Percentiles rank a stretch among this genome's conserved stretches.
phyloP scores from a whole-genome alignment of 92 coral and sea anemone genomes.

The Isaurus tuberculatus region DNA sequence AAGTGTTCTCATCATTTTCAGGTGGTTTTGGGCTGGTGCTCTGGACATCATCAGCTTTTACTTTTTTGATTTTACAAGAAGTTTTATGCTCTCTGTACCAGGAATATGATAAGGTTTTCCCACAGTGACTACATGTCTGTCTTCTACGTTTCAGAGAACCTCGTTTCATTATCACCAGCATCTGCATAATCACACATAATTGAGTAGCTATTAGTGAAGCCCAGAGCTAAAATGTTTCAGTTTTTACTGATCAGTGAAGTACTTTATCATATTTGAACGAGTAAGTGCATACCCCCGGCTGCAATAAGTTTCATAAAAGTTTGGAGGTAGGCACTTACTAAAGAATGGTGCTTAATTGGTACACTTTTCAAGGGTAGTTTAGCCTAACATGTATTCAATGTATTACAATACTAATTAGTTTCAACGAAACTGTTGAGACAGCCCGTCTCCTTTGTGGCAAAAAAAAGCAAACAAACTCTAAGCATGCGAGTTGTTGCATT shows the following conservation, averaged over 20 bases:
- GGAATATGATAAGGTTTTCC: slow-evolving; percentile 18
- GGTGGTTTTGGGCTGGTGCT: not conserved
- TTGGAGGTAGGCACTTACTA: too few relatives aligned
- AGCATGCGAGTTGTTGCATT: too few relatives aligned
- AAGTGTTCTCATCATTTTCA: not conserved
- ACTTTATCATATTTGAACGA: too few relatives aligned
- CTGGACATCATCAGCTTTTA: slow-evolving; percentile 1
- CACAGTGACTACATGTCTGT: slow-evolving; percentile 5
- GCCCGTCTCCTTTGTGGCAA: too few relatives aligned
- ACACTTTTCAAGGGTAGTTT: too few relatives aligned
- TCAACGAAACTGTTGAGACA: too few relatives aligned
- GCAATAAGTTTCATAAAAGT: too few relatives aligned
- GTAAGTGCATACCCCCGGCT: too few relatives aligned
- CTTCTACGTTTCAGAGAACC: slow-evolving; percentile 16
- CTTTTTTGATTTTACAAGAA: slow-evolving; percentile 1
- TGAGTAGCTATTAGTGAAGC: not conserved
- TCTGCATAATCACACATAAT: slow-evolving; percentile 6
- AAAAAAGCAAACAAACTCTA: too few relatives aligned
- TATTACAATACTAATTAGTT: too few relatives aligned
- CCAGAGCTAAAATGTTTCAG: not conserved
- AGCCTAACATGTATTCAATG: too few relatives aligned
- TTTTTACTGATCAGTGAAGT: not conserved
- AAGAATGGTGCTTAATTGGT: too few relatives aligned
- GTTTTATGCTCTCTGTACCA: slow-evolving; percentile 29
- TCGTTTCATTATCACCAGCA: slow-evolving; percentile 7